Conservation (phyloP, 2,113 vertebrate genomes). For the Lethenteron reissneri region DNA sequence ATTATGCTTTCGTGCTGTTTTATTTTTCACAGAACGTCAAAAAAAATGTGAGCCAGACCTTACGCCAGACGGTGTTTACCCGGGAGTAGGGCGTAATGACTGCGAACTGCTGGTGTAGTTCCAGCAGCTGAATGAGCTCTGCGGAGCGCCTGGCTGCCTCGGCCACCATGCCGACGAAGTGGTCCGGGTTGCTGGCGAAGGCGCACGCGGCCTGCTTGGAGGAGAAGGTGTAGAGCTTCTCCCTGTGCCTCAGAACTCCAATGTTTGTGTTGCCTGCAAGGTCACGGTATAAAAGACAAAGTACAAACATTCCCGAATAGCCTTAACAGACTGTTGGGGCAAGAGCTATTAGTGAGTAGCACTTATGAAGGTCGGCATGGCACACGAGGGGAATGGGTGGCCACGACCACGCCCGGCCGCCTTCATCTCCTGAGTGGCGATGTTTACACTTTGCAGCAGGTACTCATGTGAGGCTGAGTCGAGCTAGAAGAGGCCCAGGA, state of each 20-base stretch:
- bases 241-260: conserved; percentile 51
- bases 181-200: conserved; percentile 44
- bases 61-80: conserved; percentile 20
- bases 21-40: neutral
- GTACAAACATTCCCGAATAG: no score
- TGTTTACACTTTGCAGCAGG: no score
- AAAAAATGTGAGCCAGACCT: neutral
- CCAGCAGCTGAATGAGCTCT: conserved; percentile 61
- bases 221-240: conserved; percentile 47
- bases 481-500: no score
- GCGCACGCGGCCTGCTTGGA: conserved; percentile 39
- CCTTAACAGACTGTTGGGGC: no score
- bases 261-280: conserved; percentile 49
- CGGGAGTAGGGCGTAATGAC: conserved; percentile 24
- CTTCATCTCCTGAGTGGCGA: no score
- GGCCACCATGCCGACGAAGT: conserved; percentile 28
- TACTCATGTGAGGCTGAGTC: no score
- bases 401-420: no score
- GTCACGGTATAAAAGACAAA: conserved; percentile 5
- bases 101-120: conserved; percentile 44
- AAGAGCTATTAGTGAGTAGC: no score
- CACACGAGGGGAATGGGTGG: no score
- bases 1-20: no score
- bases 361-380: no score
- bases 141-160: conserved; percentile 36